These are phyloP conservation scores for Seriola dumerili DNA, from an alignment of 2,113 vertebrate species.

Conservation along the genomic window DNA sequence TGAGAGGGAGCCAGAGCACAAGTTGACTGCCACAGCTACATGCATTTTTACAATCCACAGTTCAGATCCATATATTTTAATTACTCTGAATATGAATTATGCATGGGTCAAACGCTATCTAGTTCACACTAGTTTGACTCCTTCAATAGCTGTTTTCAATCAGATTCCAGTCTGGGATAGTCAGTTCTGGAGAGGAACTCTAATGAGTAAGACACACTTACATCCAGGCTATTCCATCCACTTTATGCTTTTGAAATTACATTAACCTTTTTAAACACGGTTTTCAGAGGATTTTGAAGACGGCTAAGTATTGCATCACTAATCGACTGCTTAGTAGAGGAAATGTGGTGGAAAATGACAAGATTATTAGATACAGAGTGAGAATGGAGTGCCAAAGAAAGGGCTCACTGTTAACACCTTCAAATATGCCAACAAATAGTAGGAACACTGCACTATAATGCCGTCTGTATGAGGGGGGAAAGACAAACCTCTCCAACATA, in stretches of 20 bases:
- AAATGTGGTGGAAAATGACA: constrained; percentile 85
- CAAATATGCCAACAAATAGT: constrained; percentile 68
- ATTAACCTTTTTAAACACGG: constrained; percentile 80
- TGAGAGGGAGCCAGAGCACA: constrained; percentile 17
- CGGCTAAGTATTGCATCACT: constrained; percentile 77
- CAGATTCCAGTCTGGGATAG: constrained; percentile 55
- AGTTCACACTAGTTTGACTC: constrained; percentile 44
- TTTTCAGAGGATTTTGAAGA: constrained; percentile 70
- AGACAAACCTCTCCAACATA: constrained; percentile 16
- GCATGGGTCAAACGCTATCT: constrained; percentile 34
- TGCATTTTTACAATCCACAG: constrained; percentile 43
- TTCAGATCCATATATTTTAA: constrained; percentile 55
- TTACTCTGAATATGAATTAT: constrained; percentile 45
- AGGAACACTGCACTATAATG: constrained; percentile 30
- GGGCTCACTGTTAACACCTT: constrained; percentile 70
- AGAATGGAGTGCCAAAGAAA: constrained; percentile 75
- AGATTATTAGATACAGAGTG: constrained; percentile 80
- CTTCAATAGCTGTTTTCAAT: constrained; percentile 45
- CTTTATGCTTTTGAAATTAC: constrained; percentile 79
- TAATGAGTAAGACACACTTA: constrained; percentile 65
- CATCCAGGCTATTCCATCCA: constrained; percentile 62
- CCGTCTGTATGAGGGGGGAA: not conserved
- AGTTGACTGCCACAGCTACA: constrained; percentile 5
- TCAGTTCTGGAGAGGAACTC: constrained; percentile 46
- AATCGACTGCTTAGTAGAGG: constrained; percentile 83